Evolutionary conservation across 2,113 vertebrate genomes (phyloP).

Genomic region (Pelvicachromis taeniatus): DNA sequence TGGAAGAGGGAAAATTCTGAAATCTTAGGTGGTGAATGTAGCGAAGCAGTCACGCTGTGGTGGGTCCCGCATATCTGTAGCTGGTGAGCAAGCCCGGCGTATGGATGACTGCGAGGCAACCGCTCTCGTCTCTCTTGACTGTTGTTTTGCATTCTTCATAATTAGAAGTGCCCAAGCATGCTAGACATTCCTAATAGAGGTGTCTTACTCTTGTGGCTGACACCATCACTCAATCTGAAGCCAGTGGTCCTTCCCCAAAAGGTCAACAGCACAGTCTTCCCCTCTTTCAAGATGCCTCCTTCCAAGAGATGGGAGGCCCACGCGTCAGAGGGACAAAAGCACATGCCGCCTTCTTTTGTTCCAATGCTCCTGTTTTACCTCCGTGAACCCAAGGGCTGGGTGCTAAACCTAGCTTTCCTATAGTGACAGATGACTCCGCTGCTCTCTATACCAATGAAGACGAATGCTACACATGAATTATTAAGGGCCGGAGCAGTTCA

Average conservation of each 20-base stretch:
- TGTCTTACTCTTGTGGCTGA: conserved; percentile 68
- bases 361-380: conserved; percentile 34
- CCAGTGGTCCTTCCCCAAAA: conserved; percentile 65
- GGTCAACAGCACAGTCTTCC: conserved; percentile 52
- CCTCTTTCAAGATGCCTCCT: conserved; percentile 9
- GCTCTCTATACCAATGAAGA: conserved; percentile 54
- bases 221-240: conserved; percentile 65
- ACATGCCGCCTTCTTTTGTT: conserved; percentile 47
- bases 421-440: conserved; percentile 59
- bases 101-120: conserved; percentile 19
- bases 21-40: background rate
- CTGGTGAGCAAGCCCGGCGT: background rate
- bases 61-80: conserved; percentile 21
- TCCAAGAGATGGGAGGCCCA: conserved; percentile 27
- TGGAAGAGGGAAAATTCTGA: background rate
- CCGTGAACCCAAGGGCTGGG: conserved; percentile 4
- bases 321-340: conserved; percentile 39
- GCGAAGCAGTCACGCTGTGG: conserved; percentile 22
- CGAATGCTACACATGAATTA: conserved; percentile 59
- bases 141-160: conserved; percentile 74
- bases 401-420: conserved; percentile 13
- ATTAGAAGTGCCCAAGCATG: conserved; percentile 67
- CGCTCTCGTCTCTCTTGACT: conserved; percentile 44
- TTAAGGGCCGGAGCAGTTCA: conserved; percentile 47
- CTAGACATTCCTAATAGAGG: conserved; percentile 66